Evolutionary conservation across 2,888 invertebrate species (phyloP).

Genomic region (Idaea dimidiata): DNA sequence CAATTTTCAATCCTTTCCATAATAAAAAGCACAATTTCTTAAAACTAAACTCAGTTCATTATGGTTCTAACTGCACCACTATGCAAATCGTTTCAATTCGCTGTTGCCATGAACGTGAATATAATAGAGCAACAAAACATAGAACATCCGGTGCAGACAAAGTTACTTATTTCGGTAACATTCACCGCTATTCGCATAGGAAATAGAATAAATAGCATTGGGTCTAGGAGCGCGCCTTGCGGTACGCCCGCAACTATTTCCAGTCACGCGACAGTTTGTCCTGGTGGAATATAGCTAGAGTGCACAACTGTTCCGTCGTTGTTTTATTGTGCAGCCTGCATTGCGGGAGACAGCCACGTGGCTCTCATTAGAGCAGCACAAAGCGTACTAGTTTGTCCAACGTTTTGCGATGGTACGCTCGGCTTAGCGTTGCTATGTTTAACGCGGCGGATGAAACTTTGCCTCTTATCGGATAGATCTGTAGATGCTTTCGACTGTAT

Average conservation of each 20-base stretch:
- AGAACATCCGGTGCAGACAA: slow-evolving; percentile 19
- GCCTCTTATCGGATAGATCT: slow-evolving; percentile 36
- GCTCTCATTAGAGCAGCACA: slow-evolving; percentile 77
- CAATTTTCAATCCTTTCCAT: not conserved
- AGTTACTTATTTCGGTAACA: slow-evolving; percentile 45
- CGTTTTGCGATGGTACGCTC: slow-evolving; percentile 73
- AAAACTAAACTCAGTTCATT: not conserved
- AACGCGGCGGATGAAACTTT: slow-evolving; percentile 68
- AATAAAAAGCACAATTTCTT: not conserved
- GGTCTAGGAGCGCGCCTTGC: slow-evolving; percentile 53
- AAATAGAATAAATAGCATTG: slow-evolving; percentile 57
- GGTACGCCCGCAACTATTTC: slow-evolving; percentile 60
- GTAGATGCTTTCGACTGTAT: slow-evolving; percentile 22
- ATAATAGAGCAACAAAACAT: slow-evolving; percentile 5
- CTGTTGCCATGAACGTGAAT: not conserved
- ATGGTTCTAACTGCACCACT: not conserved
- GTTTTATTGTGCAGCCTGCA: slow-evolving; percentile 80
- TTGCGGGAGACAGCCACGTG: slow-evolving; percentile 79
- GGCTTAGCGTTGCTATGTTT: slow-evolving; percentile 70
- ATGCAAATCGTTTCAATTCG: not conserved
- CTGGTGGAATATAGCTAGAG: slow-evolving; percentile 73
- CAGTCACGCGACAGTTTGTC: slow-evolving; percentile 73
- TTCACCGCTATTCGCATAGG: slow-evolving; percentile 40
- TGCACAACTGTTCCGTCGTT: slow-evolving; percentile 71
- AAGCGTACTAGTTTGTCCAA: slow-evolving; percentile 76